Percentiles rank a stretch among this genome's conserved stretches.
These are phyloP conservation scores for Oophaga sylvatica DNA, from an alignment of 2,797 vertebrate species.

Conservation along the genomic window DNA sequence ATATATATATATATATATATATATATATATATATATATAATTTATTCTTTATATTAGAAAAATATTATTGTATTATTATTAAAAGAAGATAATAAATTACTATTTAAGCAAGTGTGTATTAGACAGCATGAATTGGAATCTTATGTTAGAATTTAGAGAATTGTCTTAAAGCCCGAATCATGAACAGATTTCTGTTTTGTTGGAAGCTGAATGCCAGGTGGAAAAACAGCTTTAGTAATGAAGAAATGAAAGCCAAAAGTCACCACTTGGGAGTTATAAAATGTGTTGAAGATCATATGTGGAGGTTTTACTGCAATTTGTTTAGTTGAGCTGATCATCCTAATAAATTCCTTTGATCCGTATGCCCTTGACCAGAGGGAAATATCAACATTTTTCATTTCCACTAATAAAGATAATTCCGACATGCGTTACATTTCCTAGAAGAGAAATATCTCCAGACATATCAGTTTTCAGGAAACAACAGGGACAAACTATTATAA, in stretches of 20 bases:
- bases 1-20: too few species aligned
- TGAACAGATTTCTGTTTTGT: constrained; percentile 10
- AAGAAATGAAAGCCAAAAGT: constrained; percentile 35
- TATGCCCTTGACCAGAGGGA: constrained; percentile 23
- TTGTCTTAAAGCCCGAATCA: background rate
- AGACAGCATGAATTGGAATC: background rate
- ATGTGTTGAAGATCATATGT: constrained; percentile 55
- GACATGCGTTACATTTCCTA: constrained; percentile 18
- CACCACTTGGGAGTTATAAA: constrained; percentile 42
- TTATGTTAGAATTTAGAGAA: background rate
- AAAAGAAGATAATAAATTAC: background rate
- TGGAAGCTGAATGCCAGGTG: constrained; percentile 41
- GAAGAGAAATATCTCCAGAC: constrained; percentile 40
- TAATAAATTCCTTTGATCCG: constrained; percentile 52
- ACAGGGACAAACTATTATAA: constrained; percentile 28
- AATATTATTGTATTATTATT: background rate
- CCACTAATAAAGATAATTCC: constrained; percentile 48
- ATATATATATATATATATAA: background rate
- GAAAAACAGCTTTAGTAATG: constrained; percentile 45
- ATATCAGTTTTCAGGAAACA: constrained; percentile 45
- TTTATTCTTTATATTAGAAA: background rate
- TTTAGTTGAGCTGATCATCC: constrained; percentile 53
- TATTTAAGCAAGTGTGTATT: background rate
- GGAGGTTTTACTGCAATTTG: constrained; percentile 51
- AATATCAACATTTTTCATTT: constrained; percentile 51